Evolutionary conservation across 2,888 invertebrate genomes (phyloP).

Genomic region (Orthosia incerta): DNA sequence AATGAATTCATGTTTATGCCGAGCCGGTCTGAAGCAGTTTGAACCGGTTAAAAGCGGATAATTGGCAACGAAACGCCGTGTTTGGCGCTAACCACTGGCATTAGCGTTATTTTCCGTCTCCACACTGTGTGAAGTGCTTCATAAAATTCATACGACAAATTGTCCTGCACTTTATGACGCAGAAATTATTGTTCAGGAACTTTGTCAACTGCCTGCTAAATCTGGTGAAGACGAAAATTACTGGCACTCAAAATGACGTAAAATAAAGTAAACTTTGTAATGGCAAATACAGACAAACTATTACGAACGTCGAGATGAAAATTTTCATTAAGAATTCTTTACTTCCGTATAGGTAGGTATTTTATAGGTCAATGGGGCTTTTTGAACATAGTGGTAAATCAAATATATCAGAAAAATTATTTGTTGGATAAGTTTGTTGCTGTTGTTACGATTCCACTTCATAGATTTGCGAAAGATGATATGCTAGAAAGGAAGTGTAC

Average conservation of each 20-base stretch:
- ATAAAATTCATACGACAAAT: constrained; percentile 43
- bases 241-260: constrained; percentile 15
- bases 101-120: constrained; percentile 57
- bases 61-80: constrained; percentile 51
- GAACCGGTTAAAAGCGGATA: constrained; percentile 45
- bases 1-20: constrained; percentile 39
- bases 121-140: constrained; percentile 45
- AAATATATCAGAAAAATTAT: no score
- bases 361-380: no score
- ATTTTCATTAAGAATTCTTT: no score
- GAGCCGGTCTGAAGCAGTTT: constrained; percentile 40
- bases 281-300: neutral
- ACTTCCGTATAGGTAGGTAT: no score
- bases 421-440: no score
- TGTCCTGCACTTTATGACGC: constrained; percentile 37
- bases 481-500: no score
- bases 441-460: no score
- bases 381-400: no score
- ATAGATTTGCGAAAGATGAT: no score
- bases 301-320: neutral
- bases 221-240: constrained; percentile 23
- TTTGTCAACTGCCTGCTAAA: constrained; percentile 38
- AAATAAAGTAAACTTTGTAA: constrained; percentile 17
- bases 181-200: constrained; percentile 28
- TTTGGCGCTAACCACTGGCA: constrained; percentile 48